These are phyloP conservation scores for Lithophane semibrunnea DNA, from an alignment of 2,888 invertebrate species.

Conservation along the genomic window DNA sequence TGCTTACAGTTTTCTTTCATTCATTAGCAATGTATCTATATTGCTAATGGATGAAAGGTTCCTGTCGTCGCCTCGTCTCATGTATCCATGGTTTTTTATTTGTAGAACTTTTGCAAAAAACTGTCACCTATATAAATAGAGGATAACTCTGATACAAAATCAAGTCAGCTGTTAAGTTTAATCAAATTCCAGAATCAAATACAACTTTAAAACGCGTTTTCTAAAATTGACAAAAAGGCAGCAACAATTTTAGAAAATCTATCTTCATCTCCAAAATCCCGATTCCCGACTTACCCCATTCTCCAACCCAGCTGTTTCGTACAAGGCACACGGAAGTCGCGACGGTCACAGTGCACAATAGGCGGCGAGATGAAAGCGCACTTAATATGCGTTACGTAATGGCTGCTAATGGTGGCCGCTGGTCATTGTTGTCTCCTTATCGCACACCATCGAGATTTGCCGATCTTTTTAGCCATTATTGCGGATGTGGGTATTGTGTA, in stretches of 20 bases:
- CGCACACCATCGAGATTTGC: constrained; percentile 65
- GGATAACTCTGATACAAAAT: background rate
- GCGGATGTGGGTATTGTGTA: constrained; percentile 52
- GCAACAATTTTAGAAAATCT: background rate
- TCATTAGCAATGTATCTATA: no score
- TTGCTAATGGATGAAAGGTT: background rate
- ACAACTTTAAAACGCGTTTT: no score
- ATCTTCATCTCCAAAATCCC: background rate
- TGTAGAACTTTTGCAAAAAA: background rate
- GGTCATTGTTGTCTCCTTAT: constrained; percentile 76
- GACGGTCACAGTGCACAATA: constrained; percentile 80
- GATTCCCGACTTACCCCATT: constrained; percentile 38
- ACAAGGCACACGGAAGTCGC: constrained; percentile 82
- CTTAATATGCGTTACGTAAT: constrained; percentile 88
- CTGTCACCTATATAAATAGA: background rate
- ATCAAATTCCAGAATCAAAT: background rate
- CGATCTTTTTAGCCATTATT: constrained; percentile 56
- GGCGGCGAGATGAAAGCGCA: constrained; percentile 87
- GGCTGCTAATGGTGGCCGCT: constrained; percentile 76
- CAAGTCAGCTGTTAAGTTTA: background rate
- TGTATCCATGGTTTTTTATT: background rate
- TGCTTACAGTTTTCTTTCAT: background rate
- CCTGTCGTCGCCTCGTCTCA: background rate
- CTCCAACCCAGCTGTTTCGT: constrained; percentile 29
- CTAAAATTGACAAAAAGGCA: background rate